Base-by-base conservation (phyloP, 2,797 vertebrate genomes). In the Neoniphon sammara region DNA sequence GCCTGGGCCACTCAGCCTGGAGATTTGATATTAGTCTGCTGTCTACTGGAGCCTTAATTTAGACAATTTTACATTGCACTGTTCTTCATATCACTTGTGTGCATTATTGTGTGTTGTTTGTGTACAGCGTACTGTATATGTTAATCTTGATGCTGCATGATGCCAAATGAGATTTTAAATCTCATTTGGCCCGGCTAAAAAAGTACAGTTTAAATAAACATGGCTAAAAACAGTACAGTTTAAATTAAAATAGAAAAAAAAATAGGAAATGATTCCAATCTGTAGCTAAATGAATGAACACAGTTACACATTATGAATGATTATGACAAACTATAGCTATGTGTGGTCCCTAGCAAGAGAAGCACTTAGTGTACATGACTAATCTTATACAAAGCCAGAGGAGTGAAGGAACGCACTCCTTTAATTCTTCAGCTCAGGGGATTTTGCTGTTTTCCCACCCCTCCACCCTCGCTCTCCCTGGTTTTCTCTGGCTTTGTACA, bases 1-100 rank as follows among this genome's bases (percentile, higher is more conserved):
- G 74, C 47, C 60, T 70, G n/a, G 30, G 55, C 66, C 64, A 56
- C 69, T 80, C 80, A 84, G 77, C 70, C 20, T 49, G 67, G 50
- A 79, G 85, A 77, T 72, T 89, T 88, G 75, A 81, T 77, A 78
- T 85, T 49, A 72, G 81, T 80, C 30, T 54, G 34, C 64, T 82
- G 83, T 68, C 63, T 47, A 56, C 68, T 74, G 64, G 63, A 71
- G 50, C 12, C 14, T 72, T 80, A 74, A 25, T 67, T 70, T 67
- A 78, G 66, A 61, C 74, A 66, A 50, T 77, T 66, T 81, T 69
- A 27, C 46, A 68, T 39, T 62, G 47, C 68, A 71, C 12, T 77
- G 46, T 70, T 60, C 74, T 81, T 71, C 67, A 78, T 83, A 54
- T 65, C 71, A 69, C 70, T 82, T 69, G n/a, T 81, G 10, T 44